Conservation (phyloP, 1,140 invertebrate species). For the Antheraea mylitta region DNA sequence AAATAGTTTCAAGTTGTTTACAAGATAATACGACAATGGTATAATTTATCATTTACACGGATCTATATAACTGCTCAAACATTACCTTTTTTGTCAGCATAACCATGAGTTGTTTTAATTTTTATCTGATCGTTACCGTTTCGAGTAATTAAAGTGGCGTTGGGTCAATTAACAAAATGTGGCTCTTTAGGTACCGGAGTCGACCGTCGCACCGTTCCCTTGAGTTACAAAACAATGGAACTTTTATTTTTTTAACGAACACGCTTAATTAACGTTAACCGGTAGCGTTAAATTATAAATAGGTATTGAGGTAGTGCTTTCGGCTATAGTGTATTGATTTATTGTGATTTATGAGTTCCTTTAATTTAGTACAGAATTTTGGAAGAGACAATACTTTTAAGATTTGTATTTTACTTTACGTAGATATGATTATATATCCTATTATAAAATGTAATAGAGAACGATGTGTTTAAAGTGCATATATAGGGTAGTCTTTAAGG, state of each 20-base stretch:
- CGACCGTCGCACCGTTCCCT: constrained; percentile 31
- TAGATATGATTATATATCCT: too few relatives aligned
- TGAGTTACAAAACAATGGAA: constrained; percentile 56
- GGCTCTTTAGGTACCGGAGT: constrained; percentile 31
- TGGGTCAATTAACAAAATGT: constrained; percentile 70
- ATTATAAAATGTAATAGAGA: too few relatives aligned
- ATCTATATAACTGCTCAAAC: background rate
- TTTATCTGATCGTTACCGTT: constrained; percentile 41
- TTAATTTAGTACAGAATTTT: background rate
- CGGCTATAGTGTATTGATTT: background rate
- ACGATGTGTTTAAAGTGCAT: too few relatives aligned
- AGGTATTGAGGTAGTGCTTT: background rate
- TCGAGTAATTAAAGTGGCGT: constrained; percentile 64
- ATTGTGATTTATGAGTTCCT: background rate
- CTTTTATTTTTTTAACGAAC: constrained; percentile 47
- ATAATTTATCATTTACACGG: background rate
- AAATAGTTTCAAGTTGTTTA: too few relatives aligned
- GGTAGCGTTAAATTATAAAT: constrained; percentile 30
- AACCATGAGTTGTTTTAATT: constrained; percentile 8
- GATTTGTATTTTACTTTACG: too few relatives aligned
- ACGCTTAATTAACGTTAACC: constrained; percentile 60
- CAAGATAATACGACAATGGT: too few relatives aligned
- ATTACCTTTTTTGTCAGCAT: background rate
- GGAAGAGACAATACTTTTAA: too few relatives aligned
- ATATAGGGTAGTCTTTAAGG: too few relatives aligned